Evolutionary conservation across 1,140 invertebrate species (phyloP), one percentile per base, ranked within the genome.

Genomic region (Drosophila bifasciata): DNA sequence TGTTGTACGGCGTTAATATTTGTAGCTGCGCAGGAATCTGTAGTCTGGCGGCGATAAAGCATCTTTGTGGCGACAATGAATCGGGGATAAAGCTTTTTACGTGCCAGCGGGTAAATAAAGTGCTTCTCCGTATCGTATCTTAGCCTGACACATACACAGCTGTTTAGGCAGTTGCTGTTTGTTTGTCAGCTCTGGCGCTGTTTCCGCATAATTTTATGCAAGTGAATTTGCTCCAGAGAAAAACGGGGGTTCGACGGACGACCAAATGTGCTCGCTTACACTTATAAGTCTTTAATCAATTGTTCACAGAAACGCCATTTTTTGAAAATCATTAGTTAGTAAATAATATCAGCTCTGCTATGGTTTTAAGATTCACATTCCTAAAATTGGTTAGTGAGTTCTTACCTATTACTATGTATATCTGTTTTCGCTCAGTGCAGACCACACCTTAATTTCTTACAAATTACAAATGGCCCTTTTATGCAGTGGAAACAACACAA

Each of bases 61-160:
- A 50, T 59, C 77, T 64, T 74, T 70, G 71, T 60, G 77, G 68
- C 70, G 81, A 88, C 81, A 86, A 86, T 86, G 81, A 88, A 86
- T 88, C 81, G 81, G 68, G 77, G 77, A 81, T 86, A 86, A 86
- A 86, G 83, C 81, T 88, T 86, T 86, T 88, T 86, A 88, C 80
- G 80, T 86, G 80, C 76, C 70, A 76, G 51, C 52, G 74, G 72
- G 62, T 52, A 79, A 75, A 75, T 75, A 75, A 75, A 75, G 45
- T 73, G 69, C 66, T 62, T 40, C 43, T 55, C 39, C 57, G 62
- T 70, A 55, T 60, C 16, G 7, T 19, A 28, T 9, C 28, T n/a
- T n/a, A n/a, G n/a, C 28, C 49, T 36, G 25, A 13, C 25, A n/a
- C 36, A 28, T 16, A 16, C 32, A 36, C 16, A 32, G 55, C 17